These are phyloP conservation scores for Diadegma fenestrale DNA, from an alignment of 2,888 invertebrate species.

Conservation along the genomic window DNA sequence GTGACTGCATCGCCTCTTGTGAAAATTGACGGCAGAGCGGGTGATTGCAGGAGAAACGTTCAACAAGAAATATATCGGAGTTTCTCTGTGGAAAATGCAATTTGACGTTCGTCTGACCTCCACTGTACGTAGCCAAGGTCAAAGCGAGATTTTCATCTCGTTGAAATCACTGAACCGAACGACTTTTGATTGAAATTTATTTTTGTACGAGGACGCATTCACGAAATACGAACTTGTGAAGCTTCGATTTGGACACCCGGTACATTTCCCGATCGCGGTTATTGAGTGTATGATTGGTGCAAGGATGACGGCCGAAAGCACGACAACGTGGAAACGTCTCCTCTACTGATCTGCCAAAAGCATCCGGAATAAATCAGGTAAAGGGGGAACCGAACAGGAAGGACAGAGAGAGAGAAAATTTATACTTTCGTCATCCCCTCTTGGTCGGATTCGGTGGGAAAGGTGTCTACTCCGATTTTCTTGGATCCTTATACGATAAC, in stretches of 20 bases:
- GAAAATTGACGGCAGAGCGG: not conserved
- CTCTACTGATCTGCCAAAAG: slow-evolving; percentile 48
- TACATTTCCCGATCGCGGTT: slow-evolving; percentile 55
- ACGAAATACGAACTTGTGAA: not conserved
- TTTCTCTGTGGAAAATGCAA: not conserved
- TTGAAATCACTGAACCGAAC: not conserved
- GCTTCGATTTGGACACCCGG: slow-evolving; percentile 5
- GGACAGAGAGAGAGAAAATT: slow-evolving; percentile 21
- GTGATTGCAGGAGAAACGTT: not conserved
- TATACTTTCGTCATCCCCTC: slow-evolving; percentile 52
- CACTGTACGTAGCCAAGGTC: not conserved
- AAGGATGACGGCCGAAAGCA: slow-evolving; percentile 37
- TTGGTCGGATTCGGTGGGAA: slow-evolving; percentile 52
- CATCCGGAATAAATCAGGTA: slow-evolving; percentile 57
- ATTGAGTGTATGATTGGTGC: slow-evolving; percentile 43
- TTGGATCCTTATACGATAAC: slow-evolving; percentile 49
- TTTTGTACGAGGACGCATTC: not conserved
- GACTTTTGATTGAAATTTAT: slow-evolving; percentile 9
- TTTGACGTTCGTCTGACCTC: not conserved
- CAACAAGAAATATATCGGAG: not conserved
- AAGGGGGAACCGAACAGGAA: slow-evolving; percentile 20
- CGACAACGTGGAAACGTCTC: slow-evolving; percentile 34
- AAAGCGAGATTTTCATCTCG: not conserved
- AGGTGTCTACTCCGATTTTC: slow-evolving; percentile 64
- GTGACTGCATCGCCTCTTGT: not conserved